phyloP scores from a whole-genome alignment of 2,113 vertebrate species.

The Xerus inauris region DNA sequence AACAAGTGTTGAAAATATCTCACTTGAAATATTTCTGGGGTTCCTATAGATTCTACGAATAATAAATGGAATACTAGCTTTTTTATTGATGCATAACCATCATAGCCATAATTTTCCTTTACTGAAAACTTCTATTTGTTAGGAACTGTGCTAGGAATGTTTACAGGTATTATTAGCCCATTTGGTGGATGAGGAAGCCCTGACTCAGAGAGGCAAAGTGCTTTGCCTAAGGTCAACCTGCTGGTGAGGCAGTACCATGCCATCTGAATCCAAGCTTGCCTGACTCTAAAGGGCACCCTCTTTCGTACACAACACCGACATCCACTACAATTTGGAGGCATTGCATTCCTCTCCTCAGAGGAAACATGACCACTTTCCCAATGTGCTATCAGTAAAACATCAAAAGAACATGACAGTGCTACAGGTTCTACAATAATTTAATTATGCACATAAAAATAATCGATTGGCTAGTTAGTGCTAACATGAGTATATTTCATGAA shows the following conservation, averaged over 20 bases:
- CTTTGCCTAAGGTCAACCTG: neutral
- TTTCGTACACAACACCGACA: neutral
- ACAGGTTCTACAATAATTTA: neutral
- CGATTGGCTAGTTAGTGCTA: neutral
- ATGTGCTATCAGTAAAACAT: neutral
- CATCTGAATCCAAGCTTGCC: neutral
- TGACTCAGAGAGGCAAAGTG: neutral
- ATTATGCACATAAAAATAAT: neutral
- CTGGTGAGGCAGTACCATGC: neutral
- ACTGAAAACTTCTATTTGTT: conserved; percentile 15
- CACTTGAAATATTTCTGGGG: neutral
- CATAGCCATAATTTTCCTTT: neutral
- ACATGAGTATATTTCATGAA: neutral
- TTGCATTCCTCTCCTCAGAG: neutral
- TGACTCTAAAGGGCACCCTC: neutral
- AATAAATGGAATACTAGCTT: neutral
- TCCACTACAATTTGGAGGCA: neutral
- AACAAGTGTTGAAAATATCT: neutral
- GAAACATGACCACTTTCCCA: neutral
- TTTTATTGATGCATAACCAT: neutral
- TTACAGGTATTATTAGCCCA: neutral
- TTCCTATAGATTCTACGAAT: neutral
- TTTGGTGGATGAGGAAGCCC: neutral
- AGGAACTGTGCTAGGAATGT: neutral
- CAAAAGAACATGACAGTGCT: neutral